phyloP scores from a whole-genome alignment of 2,113 vertebrate species.

The Sorex fumeus region DNA sequence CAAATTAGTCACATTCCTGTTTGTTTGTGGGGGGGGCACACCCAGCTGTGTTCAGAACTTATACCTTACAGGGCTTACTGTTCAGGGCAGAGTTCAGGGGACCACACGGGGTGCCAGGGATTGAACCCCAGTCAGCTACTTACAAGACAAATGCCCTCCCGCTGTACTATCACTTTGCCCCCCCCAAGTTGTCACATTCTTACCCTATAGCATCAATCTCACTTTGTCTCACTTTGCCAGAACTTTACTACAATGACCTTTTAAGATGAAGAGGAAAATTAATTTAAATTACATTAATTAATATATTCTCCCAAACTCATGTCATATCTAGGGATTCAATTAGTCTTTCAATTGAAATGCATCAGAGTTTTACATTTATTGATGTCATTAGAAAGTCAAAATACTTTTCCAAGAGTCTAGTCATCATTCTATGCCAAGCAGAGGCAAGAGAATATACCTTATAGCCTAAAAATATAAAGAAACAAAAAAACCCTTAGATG shows the following conservation, averaged over 20 bases:
- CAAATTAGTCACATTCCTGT: neutral
- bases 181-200: neutral
- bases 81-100: no score
- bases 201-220: neutral
- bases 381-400: neutral
- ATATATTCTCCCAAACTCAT: neutral
- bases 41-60: no score
- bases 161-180: no score
- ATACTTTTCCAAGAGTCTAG: neutral
- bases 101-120: no score
- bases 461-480: neutral
- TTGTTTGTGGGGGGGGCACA: no score
- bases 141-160: no score
- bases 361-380: neutral
- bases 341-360: neutral
- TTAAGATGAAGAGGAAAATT: neutral
- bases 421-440: neutral
- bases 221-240: neutral
- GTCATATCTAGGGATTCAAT: neutral
- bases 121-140: no score
- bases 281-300: slow-evolving; percentile 44
- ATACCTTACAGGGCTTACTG: no score
- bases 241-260: neutral
- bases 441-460: neutral
- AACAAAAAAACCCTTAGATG: neutral